Evolutionary conservation across 2,113 vertebrate genomes (phyloP), one percentile per base, ranked within the genome.

Genomic region (Malurus elegans): DNA sequence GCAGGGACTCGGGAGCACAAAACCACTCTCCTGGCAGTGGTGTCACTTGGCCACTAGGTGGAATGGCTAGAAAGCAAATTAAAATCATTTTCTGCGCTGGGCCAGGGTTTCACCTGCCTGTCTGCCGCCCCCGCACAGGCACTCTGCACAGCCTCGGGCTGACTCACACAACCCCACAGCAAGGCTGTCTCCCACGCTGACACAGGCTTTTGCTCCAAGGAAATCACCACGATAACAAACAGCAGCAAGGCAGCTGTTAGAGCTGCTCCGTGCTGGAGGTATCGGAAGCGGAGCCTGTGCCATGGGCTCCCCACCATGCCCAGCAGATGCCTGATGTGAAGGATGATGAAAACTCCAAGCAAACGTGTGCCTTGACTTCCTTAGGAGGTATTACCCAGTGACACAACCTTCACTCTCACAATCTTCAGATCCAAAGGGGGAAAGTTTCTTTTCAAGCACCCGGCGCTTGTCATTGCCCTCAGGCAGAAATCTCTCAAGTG

Each of bases 41-140:
- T 93, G 60, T 17, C 89, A 69, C 47, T 93, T 67, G 79, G 82
- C 94, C 91, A 87, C 87, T 96, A 92, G 95, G 85, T 89, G 97
- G 91, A 76, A 84, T 18, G 93, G 87, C 73, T 95, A 75, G 57
- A 86, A 87, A 94, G 87, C 70, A 70, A 96, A 96, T 80, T 21
- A 36, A 84, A 78, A 21, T 5, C 5, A 40, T 58, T 54, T 65
- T 72, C 73, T 24, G 19, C 2, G 18, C 75, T 19, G 87, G 85
- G 84, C 31, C 72, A 66, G n/a, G 28, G 94, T 95, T 90, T 65
- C 83, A 93, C 79, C 72, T 57, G 48, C 29, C 58, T 2, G 75
- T 23, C 58, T 2, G 34, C 36, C 0, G 2, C 78, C 72, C 69
- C 83, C 69, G 51, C 4, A 5, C 75, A 79, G 69, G 75, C 88